These are phyloP conservation scores for Brachirus orientalis DNA, from an alignment of 2,113 vertebrate species.

Conservation along the genomic window DNA sequence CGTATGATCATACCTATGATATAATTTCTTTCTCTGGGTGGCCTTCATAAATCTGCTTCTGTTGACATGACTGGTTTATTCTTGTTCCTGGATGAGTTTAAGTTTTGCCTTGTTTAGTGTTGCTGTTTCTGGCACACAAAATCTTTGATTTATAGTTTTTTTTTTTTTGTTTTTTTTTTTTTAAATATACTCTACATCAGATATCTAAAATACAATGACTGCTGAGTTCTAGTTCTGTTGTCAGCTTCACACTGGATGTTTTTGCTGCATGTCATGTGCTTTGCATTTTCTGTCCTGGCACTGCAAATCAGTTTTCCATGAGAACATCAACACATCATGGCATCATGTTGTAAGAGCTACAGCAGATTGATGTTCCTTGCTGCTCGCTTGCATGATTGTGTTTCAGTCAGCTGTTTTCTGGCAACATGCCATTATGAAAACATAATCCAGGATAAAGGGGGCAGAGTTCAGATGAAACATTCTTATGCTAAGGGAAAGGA, in stretches of 20 bases:
- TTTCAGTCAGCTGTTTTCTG: conserved; percentile 41
- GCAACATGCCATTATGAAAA: conserved; percentile 31
- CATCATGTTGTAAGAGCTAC: conserved; percentile 28
- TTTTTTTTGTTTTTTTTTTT: too few species aligned
- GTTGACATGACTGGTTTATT: not conserved
- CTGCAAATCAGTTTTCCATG: conserved; percentile 18
- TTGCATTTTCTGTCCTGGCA: conserved; percentile 17
- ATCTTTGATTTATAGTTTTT: too few species aligned
- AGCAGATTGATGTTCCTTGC: conserved; percentile 9
- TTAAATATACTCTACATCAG: not conserved
- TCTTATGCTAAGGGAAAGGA: conserved; percentile 27
- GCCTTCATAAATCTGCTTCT: not conserved
- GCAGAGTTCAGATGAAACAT: conserved; percentile 38
- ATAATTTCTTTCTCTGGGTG: not conserved
- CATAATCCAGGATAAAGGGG: conserved; percentile 56
- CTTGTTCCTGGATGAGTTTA: not conserved
- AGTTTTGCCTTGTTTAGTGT: not conserved
- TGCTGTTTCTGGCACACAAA: too few species aligned
- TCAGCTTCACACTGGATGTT: not conserved
- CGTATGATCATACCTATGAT: not conserved
- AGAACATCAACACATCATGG: conserved; percentile 23
- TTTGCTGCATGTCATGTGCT: conserved; percentile 6
- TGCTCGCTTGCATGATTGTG: conserved; percentile 5
- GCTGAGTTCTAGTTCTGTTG: not conserved
- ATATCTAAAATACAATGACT: not conserved